Percentiles rank a stretch among this genome's conserved stretches.
Conservation (phyloP, 2,797 vertebrate genomes). For the Acanthopagrus latus region DNA sequence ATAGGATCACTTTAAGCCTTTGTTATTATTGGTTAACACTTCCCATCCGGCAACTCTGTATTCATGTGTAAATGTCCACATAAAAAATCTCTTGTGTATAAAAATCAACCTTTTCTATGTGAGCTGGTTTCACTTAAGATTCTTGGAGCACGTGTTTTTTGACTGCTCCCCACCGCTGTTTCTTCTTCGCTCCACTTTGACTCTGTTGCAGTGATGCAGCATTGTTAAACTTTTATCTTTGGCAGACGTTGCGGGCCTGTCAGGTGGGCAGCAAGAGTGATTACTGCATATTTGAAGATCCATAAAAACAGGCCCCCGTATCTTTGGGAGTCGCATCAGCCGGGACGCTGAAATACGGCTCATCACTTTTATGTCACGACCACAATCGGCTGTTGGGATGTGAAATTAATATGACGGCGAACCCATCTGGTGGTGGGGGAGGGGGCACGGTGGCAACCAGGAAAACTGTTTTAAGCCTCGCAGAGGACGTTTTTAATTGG, state of each 20-base stretch:
- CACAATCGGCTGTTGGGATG: conserved; percentile 76
- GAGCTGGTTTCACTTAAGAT: conserved; percentile 3
- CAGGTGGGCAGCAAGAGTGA: conserved; percentile 64
- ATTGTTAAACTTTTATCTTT: conserved; percentile 76
- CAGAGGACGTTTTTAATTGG: conserved; percentile 82
- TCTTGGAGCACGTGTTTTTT: conserved; percentile 43
- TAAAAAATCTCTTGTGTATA: no score
- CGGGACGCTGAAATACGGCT: conserved; percentile 73
- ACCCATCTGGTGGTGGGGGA: conserved; percentile 62
- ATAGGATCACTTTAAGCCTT: no score
- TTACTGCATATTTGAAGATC: conserved; percentile 75
- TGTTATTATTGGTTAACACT: no score
- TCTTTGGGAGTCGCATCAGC: conserved; percentile 68
- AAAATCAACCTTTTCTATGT: not conserved
- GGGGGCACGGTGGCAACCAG: conserved; percentile 35
- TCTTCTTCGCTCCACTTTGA: conserved; percentile 13
- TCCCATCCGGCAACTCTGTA: no score
- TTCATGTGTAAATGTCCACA: no score
- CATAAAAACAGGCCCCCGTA: conserved; percentile 72
- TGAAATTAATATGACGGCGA: conserved; percentile 83
- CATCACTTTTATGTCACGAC: conserved; percentile 79
- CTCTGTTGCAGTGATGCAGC: conserved; percentile 48
- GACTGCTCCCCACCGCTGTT: conserved; percentile 8
- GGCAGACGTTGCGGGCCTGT: conserved; percentile 65
- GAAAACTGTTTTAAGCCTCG: conserved; percentile 61